Base-by-base conservation (phyloP, 2,888 invertebrate species). In the Ceraclea dissimilis region DNA sequence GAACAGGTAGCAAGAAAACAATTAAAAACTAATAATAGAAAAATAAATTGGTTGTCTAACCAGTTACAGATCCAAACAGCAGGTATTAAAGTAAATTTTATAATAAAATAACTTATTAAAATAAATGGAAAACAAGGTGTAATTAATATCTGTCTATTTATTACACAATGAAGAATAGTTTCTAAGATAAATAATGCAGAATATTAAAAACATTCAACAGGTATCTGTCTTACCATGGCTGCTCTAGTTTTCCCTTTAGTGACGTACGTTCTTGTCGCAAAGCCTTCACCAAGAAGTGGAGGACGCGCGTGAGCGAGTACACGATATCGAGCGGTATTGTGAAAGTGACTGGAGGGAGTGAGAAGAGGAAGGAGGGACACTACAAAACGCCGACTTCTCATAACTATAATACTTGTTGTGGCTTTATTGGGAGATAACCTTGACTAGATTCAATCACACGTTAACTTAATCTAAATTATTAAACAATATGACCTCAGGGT, bases 191-290 rank as follows among this genome's bases (percentile, higher is more conserved):
- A 26, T 26, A 26, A 26, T 10, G 26, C n/a, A n/a, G n/a, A n/a
- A n/a, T 47, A 47, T 20, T 20, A 17, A 5, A 18, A 47, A 47
- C 10, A 20, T 43, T 55, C 55, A 55, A 55, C 55, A 51, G 51
- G 55, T 55, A n/a, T 39, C 13, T 39, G 39, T 39, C 55, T 55
- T 46, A 55, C 55, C 55, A 55, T 55, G 19, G 11, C 39, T 34
- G 55, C 55, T 51, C 55, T 55, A 26, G 51, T 50, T 55, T 55
- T 55, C 34, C 16, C 55, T 51, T 55, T 55, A n/a, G 47, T 33
- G 2, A 46, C 34, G 17, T 51, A 20, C n/a, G 56, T 31, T 51
- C 50, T 54, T n/a, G n/a, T n/a, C 13, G 43, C 21, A 22, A 43
- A 47, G 34, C 47, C 56, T 51, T 48, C 50, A 16, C n/a, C 17